phyloP scores from a whole-genome alignment of 2,113 vertebrate species.

The Eulemur macaco region DNA sequence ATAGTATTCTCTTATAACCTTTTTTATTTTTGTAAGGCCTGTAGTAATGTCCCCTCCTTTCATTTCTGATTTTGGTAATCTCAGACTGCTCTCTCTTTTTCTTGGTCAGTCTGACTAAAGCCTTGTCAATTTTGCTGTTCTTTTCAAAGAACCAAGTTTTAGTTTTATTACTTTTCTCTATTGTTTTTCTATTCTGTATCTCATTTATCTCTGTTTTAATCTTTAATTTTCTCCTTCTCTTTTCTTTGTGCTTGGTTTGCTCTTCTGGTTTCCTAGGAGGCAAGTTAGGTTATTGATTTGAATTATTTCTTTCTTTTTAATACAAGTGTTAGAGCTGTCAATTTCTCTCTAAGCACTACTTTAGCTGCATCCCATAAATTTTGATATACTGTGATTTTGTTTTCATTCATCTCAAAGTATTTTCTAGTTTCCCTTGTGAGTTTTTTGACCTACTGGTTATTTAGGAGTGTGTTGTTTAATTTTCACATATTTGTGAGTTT shows the following conservation, averaged over 20 bases:
- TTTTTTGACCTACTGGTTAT: background rate
- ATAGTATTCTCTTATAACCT: background rate
- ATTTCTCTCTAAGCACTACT: background rate
- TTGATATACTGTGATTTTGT: background rate
- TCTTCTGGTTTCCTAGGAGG: background rate
- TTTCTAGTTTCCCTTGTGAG: slow-evolving; percentile 18
- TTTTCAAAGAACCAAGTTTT: slow-evolving; percentile 31
- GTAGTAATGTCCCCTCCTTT: background rate
- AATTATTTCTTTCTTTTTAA: slow-evolving; percentile 2
- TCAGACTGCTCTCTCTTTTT: background rate
- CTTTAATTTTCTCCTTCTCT: slow-evolving; percentile 10
- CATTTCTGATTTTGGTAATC: slow-evolving; percentile 24
- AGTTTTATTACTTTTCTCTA: slow-evolving; percentile 8
- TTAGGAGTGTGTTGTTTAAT: slow-evolving; percentile 21
- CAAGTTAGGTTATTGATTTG: background rate
- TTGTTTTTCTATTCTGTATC: slow-evolving; percentile 4
- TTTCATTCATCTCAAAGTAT: slow-evolving; percentile 5
- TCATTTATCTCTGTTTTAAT: background rate
- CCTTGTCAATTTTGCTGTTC: background rate
- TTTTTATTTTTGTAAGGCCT: background rate
- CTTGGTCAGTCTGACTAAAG: background rate
- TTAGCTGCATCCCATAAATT: background rate
- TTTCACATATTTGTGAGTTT: slow-evolving; percentile 14
- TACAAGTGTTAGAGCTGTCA: background rate
- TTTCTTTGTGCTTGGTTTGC: background rate